These are phyloP conservation scores for Lucinisca nassula DNA, from an alignment of 2,888 invertebrate species.

Conservation along the genomic window DNA sequence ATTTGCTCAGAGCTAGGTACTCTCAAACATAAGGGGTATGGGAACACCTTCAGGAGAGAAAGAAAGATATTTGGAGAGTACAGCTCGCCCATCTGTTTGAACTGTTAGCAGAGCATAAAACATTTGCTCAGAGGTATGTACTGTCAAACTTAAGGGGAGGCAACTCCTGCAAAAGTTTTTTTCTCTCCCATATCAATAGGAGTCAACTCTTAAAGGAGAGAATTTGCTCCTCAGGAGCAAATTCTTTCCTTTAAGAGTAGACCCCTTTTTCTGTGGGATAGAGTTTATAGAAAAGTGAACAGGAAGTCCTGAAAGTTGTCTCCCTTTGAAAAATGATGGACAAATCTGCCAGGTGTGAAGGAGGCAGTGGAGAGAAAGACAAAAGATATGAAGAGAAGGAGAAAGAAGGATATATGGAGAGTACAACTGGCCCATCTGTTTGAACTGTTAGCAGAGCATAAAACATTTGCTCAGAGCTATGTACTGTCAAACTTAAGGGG, in stretches of 20 bases:
- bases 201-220: no score
- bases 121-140: slow-evolving; percentile 86
- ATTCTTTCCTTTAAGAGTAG: no score
- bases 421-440: slow-evolving; percentile 97
- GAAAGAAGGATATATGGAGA: slow-evolving; percentile 96
- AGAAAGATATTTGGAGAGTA: slow-evolving; percentile 96
- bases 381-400: slow-evolving; percentile 97
- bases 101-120: slow-evolving; percentile 93
- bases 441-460: slow-evolving; percentile 94
- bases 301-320: no score
- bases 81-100: slow-evolving; percentile 97
- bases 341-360: slow-evolving; percentile 95
- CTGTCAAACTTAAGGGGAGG: no score
- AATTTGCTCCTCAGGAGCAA: no score
- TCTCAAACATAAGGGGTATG: slow-evolving; percentile 86
- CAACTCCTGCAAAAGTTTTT: no score
- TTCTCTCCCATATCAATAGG: no score
- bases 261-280: no score
- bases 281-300: no score
- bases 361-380: slow-evolving; percentile 99
- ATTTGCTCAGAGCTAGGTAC: slow-evolving; percentile 85
- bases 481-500: no score
- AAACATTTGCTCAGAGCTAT: slow-evolving; percentile 86
- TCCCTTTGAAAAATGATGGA: slow-evolving; percentile 99
- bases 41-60: no score